Base-by-base conservation (phyloP, 1,140 invertebrate species). In the Halictus rubicundus region DNA sequence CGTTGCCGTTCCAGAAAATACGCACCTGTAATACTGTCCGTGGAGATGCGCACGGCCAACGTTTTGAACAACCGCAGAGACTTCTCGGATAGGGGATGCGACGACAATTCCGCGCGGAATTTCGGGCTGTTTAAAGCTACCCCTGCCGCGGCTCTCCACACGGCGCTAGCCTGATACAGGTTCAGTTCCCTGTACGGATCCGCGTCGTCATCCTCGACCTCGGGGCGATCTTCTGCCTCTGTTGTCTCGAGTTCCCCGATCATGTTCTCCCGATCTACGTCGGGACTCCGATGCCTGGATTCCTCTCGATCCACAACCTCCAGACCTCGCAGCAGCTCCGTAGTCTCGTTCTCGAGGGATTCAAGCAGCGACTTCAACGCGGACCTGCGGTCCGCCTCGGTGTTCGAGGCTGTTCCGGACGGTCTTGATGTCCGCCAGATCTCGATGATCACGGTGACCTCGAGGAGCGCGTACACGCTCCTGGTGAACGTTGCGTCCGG, bases 391-490 rank as follows among this genome's bases (percentile, higher is more conserved):
- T 79, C 21, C 8, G 59, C 21, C 21, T 37, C 23, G 5, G 0
- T 37, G 10, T 64, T 74, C n/a, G 2, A 16, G 32, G 37, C 64
- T 8, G 27, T 9, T 5, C 19, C 52, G 46, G 16, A 49, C n/a
- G 70, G 59, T n/a, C 32, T 84, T 32, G 32, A 4, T 32, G 32
- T 32, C 32, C 32, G 32, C 83, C 93, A 94, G 68, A 95, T 94
- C 83, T 95, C 95, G 66, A 95, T 94, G 6, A 94, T 93, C 0
- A 95, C 94, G 0, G 94, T 91, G 61, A 95, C 94, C 88, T 96
- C 95, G 8, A 96, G 88, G 32, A 96, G 92, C 16, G 92, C 92
- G 78, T 95, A 96, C 82, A 94, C 94, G 42, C 93, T 93, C 75
- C 94, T 94, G 0, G 94, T 94, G 77, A 96, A 96, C 59, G 93